These are phyloP conservation scores for Callospermophilus lateralis DNA, from an alignment of 2,113 vertebrate genomes.

Conservation along the genomic window DNA sequence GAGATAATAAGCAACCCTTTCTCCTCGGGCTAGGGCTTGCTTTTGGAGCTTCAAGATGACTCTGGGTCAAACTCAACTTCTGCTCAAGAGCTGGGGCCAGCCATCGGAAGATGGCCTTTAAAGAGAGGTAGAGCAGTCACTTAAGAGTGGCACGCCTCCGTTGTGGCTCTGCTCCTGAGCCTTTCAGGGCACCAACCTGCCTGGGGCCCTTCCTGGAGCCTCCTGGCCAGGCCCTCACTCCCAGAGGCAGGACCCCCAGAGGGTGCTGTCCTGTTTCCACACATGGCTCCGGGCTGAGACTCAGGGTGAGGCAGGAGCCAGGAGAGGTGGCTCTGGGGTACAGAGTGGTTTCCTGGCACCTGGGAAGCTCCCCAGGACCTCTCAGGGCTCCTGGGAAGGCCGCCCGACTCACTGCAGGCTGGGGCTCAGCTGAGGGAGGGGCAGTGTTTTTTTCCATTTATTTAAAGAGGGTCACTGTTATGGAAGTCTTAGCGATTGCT, in stretches of 20 bases:
- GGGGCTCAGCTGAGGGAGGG: too few species aligned
- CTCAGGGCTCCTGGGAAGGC: too few species aligned
- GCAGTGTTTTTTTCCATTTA: not conserved
- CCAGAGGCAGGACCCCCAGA: not conserved
- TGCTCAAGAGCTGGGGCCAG: accelerated
- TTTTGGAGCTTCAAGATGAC: not conserved
- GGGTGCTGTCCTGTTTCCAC: too few species aligned
- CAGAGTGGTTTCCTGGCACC: too few species aligned
- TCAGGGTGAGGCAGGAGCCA: accelerated
- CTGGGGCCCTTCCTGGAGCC: not conserved
- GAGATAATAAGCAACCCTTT: not conserved
- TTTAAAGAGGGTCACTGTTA: not conserved
- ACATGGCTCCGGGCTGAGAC: not conserved
- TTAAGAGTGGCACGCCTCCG: accelerated
- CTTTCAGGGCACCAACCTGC: too few species aligned
- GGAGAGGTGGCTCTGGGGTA: too few species aligned
- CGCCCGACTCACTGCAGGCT: too few species aligned
- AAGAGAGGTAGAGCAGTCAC: not conserved
- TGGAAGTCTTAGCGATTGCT: not conserved
- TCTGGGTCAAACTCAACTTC: not conserved
- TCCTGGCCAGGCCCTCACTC: not conserved
- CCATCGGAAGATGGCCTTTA: not conserved
- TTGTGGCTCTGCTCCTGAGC: not conserved
- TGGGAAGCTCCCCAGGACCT: too few species aligned
- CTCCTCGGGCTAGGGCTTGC: accelerated